Conservation (phyloP, 1,140 invertebrate genomes). For the Schmidtea mediterranea region DNA sequence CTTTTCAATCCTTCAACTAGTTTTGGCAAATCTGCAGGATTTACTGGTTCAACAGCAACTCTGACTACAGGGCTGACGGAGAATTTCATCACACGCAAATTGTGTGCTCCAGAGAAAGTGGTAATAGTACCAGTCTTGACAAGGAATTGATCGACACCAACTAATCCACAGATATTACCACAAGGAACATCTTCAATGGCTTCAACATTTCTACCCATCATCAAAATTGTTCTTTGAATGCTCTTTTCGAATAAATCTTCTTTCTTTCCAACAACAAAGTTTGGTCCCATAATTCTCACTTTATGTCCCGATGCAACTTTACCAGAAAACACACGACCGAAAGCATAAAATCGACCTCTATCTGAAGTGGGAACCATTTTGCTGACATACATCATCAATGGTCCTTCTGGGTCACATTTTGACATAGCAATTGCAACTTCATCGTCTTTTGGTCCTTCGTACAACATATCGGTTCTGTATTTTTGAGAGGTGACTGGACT, state of each 20-base stretch:
- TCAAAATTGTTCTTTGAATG: conserved; percentile 90
- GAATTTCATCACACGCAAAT: conserved; percentile 59
- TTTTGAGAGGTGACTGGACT: conserved; percentile 93
- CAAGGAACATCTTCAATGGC: conserved; percentile 96
- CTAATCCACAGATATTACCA: conserved; percentile 97
- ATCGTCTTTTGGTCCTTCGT: conserved; percentile 67
- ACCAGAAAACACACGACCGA: conserved; percentile 95
- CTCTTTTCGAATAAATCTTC: conserved; percentile 95
- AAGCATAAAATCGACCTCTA: conserved; percentile 97
- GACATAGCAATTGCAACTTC: conserved; percentile 57
- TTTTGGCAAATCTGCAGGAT: conserved; percentile 92
- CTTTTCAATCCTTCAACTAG: conserved; percentile 86
- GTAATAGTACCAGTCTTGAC: conserved; percentile 98
- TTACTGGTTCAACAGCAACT: conserved; percentile 95
- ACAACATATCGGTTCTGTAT: conserved; percentile 92
- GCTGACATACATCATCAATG: conserved; percentile 98
- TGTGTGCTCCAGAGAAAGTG: conserved; percentile 94
- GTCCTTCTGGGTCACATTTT: conserved; percentile 75
- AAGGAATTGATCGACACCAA: conserved; percentile 96
- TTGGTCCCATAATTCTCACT: conserved; percentile 50
- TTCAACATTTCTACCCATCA: conserved; percentile 99
- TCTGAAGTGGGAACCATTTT: conserved; percentile 99
- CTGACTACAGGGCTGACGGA: conserved; percentile 94
- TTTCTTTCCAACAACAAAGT: conserved; percentile 86
- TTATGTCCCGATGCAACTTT: conserved; percentile 80